Conservation (phyloP, 2,797 vertebrate species). For the Gallinago solitaria region DNA sequence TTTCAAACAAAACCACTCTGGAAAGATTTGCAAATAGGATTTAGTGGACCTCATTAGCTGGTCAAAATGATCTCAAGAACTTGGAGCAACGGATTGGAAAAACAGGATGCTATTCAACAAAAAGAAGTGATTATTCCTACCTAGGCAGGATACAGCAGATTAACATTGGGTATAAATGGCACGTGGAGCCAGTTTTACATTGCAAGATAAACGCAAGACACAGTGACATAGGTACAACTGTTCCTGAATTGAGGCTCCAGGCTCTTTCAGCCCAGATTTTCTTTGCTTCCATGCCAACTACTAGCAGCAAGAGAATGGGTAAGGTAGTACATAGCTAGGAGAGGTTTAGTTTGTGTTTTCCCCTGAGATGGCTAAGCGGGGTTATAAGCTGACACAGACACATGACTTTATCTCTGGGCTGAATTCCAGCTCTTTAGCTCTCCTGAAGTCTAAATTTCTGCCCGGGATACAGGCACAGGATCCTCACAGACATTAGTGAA, state of each 20-base stretch:
- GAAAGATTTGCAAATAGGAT: background rate
- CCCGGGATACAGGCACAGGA: background rate
- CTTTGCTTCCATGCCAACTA: background rate
- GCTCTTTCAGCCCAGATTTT: background rate
- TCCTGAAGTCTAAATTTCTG: background rate
- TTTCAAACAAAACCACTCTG: background rate
- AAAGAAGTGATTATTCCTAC: background rate
- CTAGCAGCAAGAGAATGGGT: background rate
- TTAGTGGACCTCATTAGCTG: background rate
- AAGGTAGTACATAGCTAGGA: background rate
- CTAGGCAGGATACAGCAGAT: background rate
- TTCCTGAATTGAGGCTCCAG: background rate
- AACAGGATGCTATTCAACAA: background rate
- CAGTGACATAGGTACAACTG: background rate
- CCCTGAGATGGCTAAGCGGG: background rate
- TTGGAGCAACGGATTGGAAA: background rate
- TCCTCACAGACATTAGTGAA: background rate
- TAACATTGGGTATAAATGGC: background rate
- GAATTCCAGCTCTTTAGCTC: background rate
- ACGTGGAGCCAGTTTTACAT: background rate
- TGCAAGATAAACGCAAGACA: background rate
- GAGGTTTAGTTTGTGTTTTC: background rate
- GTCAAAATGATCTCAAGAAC: background rate
- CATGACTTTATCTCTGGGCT: background rate
- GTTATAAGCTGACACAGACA: background rate